Evolutionary conservation across 2,113 vertebrate species (phyloP).

Genomic region (Hystrix brachyura): DNA sequence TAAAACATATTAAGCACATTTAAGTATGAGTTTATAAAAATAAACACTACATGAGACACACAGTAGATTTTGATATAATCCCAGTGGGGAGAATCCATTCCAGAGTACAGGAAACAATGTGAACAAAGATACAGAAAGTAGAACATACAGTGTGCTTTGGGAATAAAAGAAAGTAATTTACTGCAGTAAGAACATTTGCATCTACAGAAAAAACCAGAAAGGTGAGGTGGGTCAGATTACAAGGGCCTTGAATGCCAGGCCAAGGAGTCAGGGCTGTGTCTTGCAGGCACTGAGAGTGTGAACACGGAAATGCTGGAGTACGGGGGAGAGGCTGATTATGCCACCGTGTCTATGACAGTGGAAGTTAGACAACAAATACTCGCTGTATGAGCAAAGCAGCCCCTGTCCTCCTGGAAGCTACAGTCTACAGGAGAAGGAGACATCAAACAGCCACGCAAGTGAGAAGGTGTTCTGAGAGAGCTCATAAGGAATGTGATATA

Average conservation of each 20-base stretch:
- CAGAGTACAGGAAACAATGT: background rate
- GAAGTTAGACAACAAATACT: background rate
- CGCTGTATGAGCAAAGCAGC: background rate
- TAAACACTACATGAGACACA: background rate
- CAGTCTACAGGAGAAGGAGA: background rate
- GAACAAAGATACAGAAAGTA: background rate
- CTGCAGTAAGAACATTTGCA: background rate
- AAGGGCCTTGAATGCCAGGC: background rate
- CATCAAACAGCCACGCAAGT: background rate
- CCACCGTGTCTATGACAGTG: background rate
- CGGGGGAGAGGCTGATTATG: background rate
- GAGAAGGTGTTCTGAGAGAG: background rate
- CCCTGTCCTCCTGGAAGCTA: background rate
- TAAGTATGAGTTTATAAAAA: background rate
- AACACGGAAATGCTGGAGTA: background rate
- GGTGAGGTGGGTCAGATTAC: background rate
- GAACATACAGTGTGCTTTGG: background rate
- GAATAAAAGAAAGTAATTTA: background rate
- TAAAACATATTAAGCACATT: background rate
- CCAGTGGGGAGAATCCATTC: background rate
- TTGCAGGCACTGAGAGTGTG: background rate
- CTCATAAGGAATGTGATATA: background rate
- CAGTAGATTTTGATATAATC: conserved; percentile 2
- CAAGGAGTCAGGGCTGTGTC: background rate
- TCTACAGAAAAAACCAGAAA: background rate